A percentile compares a stretch with the other conserved stretches of the same genome.
phyloP scores from a whole-genome alignment of 2,113 vertebrate genomes.

The Corynorhinus townsendii region DNA sequence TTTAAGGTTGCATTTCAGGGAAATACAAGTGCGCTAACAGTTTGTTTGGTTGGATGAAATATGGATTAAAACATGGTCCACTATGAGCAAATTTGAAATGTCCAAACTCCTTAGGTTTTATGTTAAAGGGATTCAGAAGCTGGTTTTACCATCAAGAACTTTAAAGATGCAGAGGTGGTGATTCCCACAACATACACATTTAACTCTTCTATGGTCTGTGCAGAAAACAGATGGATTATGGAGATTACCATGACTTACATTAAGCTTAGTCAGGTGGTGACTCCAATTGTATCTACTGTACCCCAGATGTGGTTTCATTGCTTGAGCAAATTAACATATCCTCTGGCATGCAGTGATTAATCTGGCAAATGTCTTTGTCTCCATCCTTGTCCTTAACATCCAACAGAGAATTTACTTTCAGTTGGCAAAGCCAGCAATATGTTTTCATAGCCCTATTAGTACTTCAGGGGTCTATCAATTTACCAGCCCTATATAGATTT shows the following conservation, averaged over 20 bases:
- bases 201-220: not conserved
- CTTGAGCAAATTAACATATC: no score
- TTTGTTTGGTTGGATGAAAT: not conserved
- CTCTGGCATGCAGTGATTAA: not conserved
- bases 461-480: not conserved
- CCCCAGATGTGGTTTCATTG: not conserved
- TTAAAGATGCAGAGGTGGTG: not conserved
- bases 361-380: not conserved
- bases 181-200: not conserved
- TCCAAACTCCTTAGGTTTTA: not conserved
- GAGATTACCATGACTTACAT: not conserved
- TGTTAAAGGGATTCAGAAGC: not conserved
- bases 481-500: not conserved
- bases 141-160: not conserved
- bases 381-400: not conserved
- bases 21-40: not conserved
- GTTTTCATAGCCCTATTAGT: not conserved
- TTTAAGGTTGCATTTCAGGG: not conserved
- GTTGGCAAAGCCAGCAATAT: not conserved
- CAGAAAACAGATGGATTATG: not conserved
- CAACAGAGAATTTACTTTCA: not conserved
- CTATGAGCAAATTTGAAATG: not conserved
- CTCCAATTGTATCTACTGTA: not conserved
- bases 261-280: not conserved
- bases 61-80: not conserved